Conservation (phyloP, 2,797 vertebrate species). For the Microtus californicus region DNA sequence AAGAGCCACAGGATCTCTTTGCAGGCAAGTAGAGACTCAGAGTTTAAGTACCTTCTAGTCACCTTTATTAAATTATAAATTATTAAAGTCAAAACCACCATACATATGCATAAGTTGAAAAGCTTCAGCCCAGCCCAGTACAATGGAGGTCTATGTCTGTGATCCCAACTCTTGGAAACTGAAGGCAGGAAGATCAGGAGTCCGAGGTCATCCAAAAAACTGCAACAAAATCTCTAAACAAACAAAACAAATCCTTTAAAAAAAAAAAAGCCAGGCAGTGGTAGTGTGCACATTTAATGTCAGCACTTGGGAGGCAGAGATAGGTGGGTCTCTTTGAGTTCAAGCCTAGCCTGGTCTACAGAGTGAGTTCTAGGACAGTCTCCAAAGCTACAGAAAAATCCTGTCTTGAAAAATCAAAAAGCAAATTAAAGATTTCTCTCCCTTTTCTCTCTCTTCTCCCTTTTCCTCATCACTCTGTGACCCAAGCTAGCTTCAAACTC, state of each 20-base stretch:
- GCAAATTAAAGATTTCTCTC: not conserved
- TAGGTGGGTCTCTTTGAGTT: no score
- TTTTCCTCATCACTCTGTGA: not conserved
- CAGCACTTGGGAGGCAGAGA: no score
- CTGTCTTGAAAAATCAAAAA: not conserved
- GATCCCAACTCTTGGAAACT: not conserved
- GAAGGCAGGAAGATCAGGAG: not conserved
- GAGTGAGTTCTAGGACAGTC: no score
- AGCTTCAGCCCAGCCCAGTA: no score
- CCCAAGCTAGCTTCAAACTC: not conserved
- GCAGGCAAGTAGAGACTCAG: constrained; percentile 88
- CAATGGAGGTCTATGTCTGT: not conserved
- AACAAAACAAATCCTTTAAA: not conserved
- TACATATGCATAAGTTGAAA: not conserved
- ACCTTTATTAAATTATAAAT: not conserved
- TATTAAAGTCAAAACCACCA: not conserved
- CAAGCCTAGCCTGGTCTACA: no score
- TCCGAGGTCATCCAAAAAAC: not conserved
- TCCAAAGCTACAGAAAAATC: no score
- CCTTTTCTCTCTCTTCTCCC: no score
- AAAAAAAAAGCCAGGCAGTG: no score
- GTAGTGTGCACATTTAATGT: no score
- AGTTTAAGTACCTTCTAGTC: not conserved
- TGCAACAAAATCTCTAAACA: not conserved
- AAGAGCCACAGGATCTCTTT: constrained; percentile 94